Evolutionary conservation across 2,113 vertebrate species (phyloP).

Genomic region (Podarcis raffonei): DNA sequence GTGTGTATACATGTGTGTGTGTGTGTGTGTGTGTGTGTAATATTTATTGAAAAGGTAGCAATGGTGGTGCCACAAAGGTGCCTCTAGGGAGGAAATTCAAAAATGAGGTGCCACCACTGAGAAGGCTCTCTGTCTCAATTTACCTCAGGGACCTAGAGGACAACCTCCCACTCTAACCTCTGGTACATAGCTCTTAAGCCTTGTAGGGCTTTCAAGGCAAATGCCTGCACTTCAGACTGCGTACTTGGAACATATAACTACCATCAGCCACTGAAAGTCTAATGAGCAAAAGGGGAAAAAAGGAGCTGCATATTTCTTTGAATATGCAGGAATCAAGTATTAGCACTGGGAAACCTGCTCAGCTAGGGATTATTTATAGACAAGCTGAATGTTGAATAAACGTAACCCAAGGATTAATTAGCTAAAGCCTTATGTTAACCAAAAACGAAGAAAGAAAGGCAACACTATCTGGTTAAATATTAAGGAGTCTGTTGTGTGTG

Average conservation of each 20-base stretch:
- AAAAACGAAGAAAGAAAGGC: conserved; percentile 63
- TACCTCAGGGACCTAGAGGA: no score
- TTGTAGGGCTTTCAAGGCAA: not conserved
- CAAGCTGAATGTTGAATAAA: conserved; percentile 62
- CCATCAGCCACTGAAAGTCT: not conserved
- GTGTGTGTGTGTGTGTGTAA: no score
- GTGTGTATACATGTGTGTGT: no score
- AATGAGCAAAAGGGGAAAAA: not conserved
- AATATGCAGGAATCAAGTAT: not conserved
- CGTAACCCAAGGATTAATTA: conserved; percentile 69
- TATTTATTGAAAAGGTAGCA: no score
- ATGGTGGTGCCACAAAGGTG: no score
- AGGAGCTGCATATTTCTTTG: not conserved
- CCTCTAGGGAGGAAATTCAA: no score
- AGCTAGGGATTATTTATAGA: conserved; percentile 60
- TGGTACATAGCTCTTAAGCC: not conserved
- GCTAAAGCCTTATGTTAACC: conserved; percentile 64
- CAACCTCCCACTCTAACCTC: no score
- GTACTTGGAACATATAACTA: not conserved
- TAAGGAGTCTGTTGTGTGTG: conserved; percentile 57
- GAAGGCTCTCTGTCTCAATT: no score
- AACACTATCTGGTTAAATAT: conserved; percentile 67
- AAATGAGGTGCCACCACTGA: no score
- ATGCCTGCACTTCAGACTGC: not conserved
- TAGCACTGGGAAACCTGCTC: conserved; percentile 25